Evolutionary conservation across 2,888 invertebrate species (phyloP).

Genomic region (Pyrgus malvae): DNA sequence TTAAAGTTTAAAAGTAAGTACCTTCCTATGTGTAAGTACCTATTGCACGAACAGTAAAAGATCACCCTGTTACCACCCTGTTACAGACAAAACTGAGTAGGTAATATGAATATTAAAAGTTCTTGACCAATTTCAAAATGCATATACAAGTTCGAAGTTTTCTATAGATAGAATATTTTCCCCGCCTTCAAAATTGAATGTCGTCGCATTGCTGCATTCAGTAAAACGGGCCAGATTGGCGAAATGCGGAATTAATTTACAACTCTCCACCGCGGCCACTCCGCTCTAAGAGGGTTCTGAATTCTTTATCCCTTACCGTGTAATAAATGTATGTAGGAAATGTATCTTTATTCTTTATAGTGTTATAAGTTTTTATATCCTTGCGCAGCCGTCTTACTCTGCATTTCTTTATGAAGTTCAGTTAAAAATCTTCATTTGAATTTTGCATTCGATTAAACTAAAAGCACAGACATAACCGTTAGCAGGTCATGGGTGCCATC

Average conservation of each 20-base stretch:
- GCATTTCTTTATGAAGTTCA: background rate
- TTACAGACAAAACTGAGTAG: too few relatives aligned
- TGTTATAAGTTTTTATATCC: background rate
- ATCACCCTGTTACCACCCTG: too few relatives aligned
- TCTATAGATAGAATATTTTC: constrained; percentile 7
- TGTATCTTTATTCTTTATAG: background rate
- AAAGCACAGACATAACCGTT: too few relatives aligned
- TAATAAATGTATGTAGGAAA: background rate
- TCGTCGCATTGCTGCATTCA: constrained; percentile 16
- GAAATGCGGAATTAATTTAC: constrained; percentile 11
- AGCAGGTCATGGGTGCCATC: too few relatives aligned
- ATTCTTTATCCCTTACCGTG: background rate
- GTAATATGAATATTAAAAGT: background rate
- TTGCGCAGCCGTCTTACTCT: background rate
- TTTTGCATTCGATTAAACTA: too few relatives aligned
- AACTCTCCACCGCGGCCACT: background rate
- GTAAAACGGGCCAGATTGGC: constrained; percentile 2
- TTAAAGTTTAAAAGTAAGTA: too few relatives aligned
- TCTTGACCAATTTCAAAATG: background rate
- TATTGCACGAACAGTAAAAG: too few relatives aligned
- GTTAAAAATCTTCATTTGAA: too few relatives aligned
- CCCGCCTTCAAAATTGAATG: background rate
- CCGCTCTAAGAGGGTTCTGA: background rate
- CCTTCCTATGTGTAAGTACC: too few relatives aligned
- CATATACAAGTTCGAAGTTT: constrained; percentile 1